A percentile compares a stretch with the other conserved stretches of the same genome.
These are phyloP conservation scores for Hippoglossus hippoglossus DNA, from an alignment of 2,797 vertebrate genomes.

Conservation along the genomic window DNA sequence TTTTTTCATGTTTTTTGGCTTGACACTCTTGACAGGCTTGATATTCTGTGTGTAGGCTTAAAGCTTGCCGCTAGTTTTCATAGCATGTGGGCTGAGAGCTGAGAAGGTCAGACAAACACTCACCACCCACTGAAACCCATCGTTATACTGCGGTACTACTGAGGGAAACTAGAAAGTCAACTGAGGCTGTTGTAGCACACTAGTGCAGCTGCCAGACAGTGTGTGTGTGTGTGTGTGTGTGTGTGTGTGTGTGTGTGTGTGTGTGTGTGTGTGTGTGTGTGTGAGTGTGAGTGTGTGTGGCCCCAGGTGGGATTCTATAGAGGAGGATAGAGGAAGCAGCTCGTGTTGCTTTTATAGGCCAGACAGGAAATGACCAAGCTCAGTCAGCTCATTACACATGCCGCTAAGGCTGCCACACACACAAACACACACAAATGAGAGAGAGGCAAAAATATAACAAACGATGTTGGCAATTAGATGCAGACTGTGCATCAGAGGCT, in stretches of 20 bases:
- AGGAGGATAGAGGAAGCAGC: constrained; percentile 67
- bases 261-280: no score
- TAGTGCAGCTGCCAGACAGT: constrained; percentile 52
- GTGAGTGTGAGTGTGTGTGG: constrained; percentile 3
- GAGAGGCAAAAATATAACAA: constrained; percentile 25
- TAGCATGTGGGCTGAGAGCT: constrained; percentile 37
- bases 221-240: not conserved
- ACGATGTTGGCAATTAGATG: constrained; percentile 32
- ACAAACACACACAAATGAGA: constrained; percentile 29
- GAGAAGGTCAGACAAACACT: constrained; percentile 57
- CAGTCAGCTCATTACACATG: constrained; percentile 62
- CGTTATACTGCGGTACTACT: constrained; percentile 19
- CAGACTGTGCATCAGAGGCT: constrained; percentile 43
- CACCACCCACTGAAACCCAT: constrained; percentile 28
- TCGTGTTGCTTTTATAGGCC: constrained; percentile 70
- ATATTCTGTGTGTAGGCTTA: constrained; percentile 38
- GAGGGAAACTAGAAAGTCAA: constrained; percentile 10
- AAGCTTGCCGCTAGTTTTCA: constrained; percentile 21
- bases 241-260: not conserved
- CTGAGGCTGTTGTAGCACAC: constrained; percentile 24
- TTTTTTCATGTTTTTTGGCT: constrained; percentile 6
- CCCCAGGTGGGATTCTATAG: constrained; percentile 62
- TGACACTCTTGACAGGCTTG: constrained; percentile 27
- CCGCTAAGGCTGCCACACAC: constrained; percentile 22
- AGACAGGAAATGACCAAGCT: constrained; percentile 70